Percentiles rank a stretch among this genome's conserved stretches.
Conservation (phyloP, 2,888 invertebrate genomes). For the Pammene aurita region DNA sequence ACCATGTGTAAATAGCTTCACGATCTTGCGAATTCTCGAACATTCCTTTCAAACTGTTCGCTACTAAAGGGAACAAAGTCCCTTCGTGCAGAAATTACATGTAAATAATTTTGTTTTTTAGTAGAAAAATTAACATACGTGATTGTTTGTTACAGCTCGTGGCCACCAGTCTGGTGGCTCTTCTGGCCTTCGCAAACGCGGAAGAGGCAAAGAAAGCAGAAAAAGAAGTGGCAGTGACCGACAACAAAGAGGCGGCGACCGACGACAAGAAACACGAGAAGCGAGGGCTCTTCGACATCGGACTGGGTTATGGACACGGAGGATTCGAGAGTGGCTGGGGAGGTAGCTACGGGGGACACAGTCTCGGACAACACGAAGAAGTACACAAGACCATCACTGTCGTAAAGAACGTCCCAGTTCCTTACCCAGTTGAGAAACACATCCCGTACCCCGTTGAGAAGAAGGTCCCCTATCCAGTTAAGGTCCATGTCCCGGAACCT, state of each 20-base stretch:
- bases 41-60: not conserved
- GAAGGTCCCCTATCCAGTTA: conserved; percentile 84
- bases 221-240: conserved; percentile 82
- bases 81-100: too few relatives aligned
- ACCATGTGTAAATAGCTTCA: not conserved
- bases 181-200: conserved; percentile 83
- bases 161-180: conserved; percentile 85
- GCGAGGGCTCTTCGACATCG: conserved; percentile 85
- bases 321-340: conserved; percentile 51
- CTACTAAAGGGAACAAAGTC: too few relatives aligned
- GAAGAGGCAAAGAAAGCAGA: conserved; percentile 84
- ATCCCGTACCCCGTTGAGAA: conserved; percentile 87
- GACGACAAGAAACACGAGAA: conserved; percentile 89
- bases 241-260: conserved; percentile 78
- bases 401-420: conserved; percentile 88
- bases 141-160: conserved; percentile 73
- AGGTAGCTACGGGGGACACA: conserved; percentile 55
- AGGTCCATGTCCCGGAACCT: conserved; percentile 87
- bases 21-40: too few relatives aligned
- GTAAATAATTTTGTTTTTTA: too few relatives aligned
- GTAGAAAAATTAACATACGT: conserved; percentile 36
- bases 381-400: conserved; percentile 87
- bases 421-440: conserved; percentile 88
- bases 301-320: conserved; percentile 78
- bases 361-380: conserved; percentile 73